Evolutionary conservation across 2,888 invertebrate species (phyloP).

Genomic region (Tenthredo distinguenda): DNA sequence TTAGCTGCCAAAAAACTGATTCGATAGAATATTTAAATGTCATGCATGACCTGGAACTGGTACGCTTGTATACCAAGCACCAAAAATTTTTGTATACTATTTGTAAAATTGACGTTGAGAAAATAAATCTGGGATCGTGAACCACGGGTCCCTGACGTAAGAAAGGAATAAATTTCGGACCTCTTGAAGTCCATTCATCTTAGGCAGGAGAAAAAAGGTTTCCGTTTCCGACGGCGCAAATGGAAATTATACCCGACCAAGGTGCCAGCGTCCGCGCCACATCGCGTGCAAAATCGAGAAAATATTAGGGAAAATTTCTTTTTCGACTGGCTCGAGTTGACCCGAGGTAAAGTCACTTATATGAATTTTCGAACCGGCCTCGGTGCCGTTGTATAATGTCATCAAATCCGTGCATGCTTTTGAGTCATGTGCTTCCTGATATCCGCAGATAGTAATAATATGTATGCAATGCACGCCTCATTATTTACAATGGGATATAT

Average conservation of each 20-base stretch:
- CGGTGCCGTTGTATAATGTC: not conserved
- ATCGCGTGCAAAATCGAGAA: conserved; percentile 1
- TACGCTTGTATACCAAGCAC: too few relatives aligned
- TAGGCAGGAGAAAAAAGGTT: conserved; percentile 1
- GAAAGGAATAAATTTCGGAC: conserved; percentile 6
- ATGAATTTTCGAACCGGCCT: not conserved
- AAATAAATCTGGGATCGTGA: not conserved
- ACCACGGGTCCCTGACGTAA: not conserved
- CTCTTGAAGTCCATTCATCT: conserved; percentile 27
- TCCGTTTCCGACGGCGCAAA: not conserved
- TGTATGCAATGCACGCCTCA: not conserved
- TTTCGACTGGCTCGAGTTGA: not conserved
- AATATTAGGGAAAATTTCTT: not conserved
- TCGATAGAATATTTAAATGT: too few relatives aligned
- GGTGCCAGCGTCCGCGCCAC: not conserved
- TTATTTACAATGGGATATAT: not conserved
- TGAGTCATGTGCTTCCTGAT: not conserved
- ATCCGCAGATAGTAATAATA: not conserved
- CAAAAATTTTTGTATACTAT: not conserved
- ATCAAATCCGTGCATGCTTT: not conserved
- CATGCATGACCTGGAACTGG: too few relatives aligned
- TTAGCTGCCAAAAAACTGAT: too few relatives aligned
- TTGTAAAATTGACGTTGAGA: not conserved
- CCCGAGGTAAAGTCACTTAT: not conserved
- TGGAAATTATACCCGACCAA: conserved; percentile 17